phyloP scores from a whole-genome alignment of 2,797 vertebrate species.

The Nannoperca australis region DNA sequence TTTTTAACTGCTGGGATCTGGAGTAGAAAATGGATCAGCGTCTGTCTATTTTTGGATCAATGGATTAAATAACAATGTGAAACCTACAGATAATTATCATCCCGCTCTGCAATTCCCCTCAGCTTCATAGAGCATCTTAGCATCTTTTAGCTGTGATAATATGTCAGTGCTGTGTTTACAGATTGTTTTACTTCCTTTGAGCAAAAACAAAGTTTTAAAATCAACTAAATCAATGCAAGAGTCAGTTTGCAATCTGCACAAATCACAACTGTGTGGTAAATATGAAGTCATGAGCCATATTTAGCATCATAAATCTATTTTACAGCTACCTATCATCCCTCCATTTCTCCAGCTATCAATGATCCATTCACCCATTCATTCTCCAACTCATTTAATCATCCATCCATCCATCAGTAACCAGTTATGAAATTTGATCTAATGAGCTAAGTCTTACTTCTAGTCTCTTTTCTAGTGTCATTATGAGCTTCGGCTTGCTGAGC shows the following conservation, averaged over 20 bases:
- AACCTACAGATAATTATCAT: too few species aligned
- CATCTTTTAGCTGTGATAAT: too few species aligned
- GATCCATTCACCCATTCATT: not conserved
- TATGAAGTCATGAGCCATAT: slow-evolving; percentile 1
- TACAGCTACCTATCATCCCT: not conserved
- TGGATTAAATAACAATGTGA: too few species aligned
- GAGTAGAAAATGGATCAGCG: too few species aligned
- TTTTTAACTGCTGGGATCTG: too few species aligned
- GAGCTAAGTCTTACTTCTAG: not conserved
- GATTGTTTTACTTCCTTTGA: too few species aligned
- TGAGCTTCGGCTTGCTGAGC: not conserved
- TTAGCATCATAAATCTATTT: slow-evolving; percentile 22
- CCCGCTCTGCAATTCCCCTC: too few species aligned
- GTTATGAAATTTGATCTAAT: slow-evolving; percentile 8
- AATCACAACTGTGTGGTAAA: not conserved
- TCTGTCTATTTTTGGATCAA: too few species aligned
- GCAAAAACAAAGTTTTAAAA: too few species aligned
- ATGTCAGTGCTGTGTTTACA: too few species aligned
- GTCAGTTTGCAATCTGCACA: not conserved
- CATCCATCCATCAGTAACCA: slow-evolving; percentile 8
- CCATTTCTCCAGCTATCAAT: not conserved
- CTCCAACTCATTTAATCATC: not conserved
- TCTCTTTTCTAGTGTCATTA: not conserved
- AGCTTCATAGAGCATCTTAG: too few species aligned
- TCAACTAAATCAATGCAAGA: not conserved